Base-by-base conservation (phyloP, 2,888 invertebrate genomes). In the Caenorhabditis virilis region DNA sequence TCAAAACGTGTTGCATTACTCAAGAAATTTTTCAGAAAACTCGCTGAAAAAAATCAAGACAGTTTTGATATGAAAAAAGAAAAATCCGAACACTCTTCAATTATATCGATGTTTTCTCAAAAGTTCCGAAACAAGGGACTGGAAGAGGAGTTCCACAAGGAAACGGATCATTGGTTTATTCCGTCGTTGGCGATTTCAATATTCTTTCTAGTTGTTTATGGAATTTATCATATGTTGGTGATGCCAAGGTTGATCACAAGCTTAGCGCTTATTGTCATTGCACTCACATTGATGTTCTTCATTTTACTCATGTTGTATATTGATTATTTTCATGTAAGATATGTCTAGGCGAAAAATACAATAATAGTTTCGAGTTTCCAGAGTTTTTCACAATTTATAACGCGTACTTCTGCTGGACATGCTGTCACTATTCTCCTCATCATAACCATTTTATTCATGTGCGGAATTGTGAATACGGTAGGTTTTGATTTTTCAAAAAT, bases 91-190 rank as follows among this genome's bases (percentile, higher is more conserved):
- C 57, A 53, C 7, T 53, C 57, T 11, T 51, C 61, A 7, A 61
- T 60, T 25, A 60, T 66, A 3, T 57, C 60, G 1, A 5, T 33
- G n/a, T 11, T 65, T 6, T 51, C 43, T 11, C 65, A 60, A 35
- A 18, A 23, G 26, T 65, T 65, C 36, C 47, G 56, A 22, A 65
- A 65, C 27, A 35, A 33, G 2, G 54, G 53, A 51, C 30, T 65
- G 16, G 65, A 65, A 45, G 11, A 47, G 9, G 65, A 65, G 62
- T 81, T 74, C 53, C 79, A 82, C 54, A 72, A 76, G 33, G 79
- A 80, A 56, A 77, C 80, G 60, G 81, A 81, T 57, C 74, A 79
- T 39, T 81, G 81, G 79, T 77, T 80, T 49, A 82, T 81, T 38
- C 81, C 81, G 11, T 82, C 78, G 1, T 56, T 81, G 2, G 75